Evolutionary conservation across 2,888 invertebrate genomes (phyloP).

Genomic region (Liopterus haemorrhoidalis): DNA sequence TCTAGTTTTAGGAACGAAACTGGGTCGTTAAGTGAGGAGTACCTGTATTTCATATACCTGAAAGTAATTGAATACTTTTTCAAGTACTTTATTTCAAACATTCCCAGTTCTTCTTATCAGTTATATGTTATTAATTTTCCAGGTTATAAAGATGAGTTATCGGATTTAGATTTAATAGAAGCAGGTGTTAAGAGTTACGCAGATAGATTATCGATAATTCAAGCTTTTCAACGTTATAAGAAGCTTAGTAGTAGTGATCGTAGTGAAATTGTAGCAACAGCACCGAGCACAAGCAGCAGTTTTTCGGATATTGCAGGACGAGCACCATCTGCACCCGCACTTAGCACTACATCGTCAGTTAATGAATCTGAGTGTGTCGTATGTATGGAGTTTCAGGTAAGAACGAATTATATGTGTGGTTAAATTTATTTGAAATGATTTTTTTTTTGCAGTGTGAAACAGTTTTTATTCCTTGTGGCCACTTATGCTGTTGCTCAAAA

Average conservation of each 20-base stretch:
- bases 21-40: too few species aligned
- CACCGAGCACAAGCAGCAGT: conserved; percentile 12
- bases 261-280: background rate
- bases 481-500: conserved; percentile 71
- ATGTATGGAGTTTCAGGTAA: conserved; percentile 70
- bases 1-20: too few species aligned
- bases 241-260: conserved; percentile 28
- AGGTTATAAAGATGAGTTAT: conserved; percentile 49
- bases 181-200: conserved; percentile 52
- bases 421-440: conserved; percentile 4
- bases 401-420: conserved; percentile 26
- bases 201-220: conserved; percentile 58
- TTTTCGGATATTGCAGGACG: conserved; percentile 41
- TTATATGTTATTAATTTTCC: conserved; percentile 28
- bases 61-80: too few species aligned
- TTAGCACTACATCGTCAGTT: conserved; percentile 31
- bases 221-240: conserved; percentile 58
- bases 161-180: conserved; percentile 51
- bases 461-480: conserved; percentile 82
- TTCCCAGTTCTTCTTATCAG: conserved; percentile 33
- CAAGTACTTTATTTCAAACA: background rate
- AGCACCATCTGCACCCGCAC: conserved; percentile 39
- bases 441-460: conserved; percentile 59
- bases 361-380: conserved; percentile 70
- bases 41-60: background rate